Conservation (phyloP, 1,140 invertebrate species). For the Trissolcus basalis region DNA sequence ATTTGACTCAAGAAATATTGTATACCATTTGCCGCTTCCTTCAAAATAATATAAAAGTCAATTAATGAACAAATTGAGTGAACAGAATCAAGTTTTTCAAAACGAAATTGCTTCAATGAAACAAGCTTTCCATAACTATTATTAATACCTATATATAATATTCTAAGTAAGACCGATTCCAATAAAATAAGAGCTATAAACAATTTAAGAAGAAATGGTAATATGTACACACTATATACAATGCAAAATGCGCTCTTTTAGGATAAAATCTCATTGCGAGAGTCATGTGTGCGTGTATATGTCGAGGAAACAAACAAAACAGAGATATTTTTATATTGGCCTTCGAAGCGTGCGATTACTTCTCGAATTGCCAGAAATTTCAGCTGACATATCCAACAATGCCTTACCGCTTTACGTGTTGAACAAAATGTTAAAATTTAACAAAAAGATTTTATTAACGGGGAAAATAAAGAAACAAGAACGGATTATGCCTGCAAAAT, state of each 20-base stretch:
- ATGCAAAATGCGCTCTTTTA: slow-evolving; percentile 60
- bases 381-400: slow-evolving; percentile 76
- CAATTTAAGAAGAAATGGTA: slow-evolving; percentile 49
- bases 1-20: no score
- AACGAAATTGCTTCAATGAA: no score
- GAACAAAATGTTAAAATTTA: slow-evolving; percentile 61
- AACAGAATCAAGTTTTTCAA: neutral
- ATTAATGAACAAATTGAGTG: no score
- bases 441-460: slow-evolving; percentile 5
- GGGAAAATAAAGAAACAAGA: slow-evolving; percentile 34
- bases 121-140: neutral
- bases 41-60: no score
- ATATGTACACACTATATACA: slow-evolving; percentile 49
- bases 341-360: slow-evolving; percentile 70
- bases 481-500: slow-evolving; percentile 56
- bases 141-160: neutral
- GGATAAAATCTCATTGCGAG: slow-evolving; percentile 60
- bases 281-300: slow-evolving; percentile 59
- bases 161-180: slow-evolving; percentile 44
- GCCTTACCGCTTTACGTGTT: slow-evolving; percentile 75
- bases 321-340: slow-evolving; percentile 74
- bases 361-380: slow-evolving; percentile 70
- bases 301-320: slow-evolving; percentile 55
- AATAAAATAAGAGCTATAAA: slow-evolving; percentile 28
- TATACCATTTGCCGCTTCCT: neutral